Evolutionary conservation across 2,888 invertebrate genomes (phyloP).

Genomic region (Epinotia bilunana): DNA sequence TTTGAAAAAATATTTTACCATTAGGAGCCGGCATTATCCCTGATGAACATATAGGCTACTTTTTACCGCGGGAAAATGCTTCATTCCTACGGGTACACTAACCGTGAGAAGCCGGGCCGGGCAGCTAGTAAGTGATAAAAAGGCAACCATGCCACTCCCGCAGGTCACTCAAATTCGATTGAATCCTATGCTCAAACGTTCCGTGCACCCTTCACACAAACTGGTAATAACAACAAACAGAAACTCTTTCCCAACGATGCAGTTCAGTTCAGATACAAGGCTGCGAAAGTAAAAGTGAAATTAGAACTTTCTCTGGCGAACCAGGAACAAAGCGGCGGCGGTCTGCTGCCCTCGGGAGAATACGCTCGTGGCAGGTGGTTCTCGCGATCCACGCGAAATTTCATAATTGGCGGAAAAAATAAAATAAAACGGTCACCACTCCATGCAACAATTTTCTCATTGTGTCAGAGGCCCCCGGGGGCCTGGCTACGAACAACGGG

Average conservation of each 20-base stretch:
- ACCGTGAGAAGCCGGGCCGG: too few relatives aligned
- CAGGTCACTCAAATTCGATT: background rate
- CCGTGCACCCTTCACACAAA: background rate
- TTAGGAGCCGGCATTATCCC: too few relatives aligned
- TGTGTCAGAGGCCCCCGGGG: slow-evolving; percentile 74
- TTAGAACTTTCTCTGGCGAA: slow-evolving; percentile 65
- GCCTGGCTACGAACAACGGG: slow-evolving; percentile 78
- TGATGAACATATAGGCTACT: too few relatives aligned
- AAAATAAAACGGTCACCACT: slow-evolving; percentile 69
- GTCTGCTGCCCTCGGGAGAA: slow-evolving; percentile 59
- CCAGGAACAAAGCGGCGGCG: slow-evolving; percentile 59
- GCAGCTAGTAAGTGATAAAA: too few relatives aligned
- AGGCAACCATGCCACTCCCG: too few relatives aligned
- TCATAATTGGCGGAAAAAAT: slow-evolving; percentile 74
- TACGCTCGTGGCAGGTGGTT: slow-evolving; percentile 67
- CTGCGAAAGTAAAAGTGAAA: slow-evolving; percentile 65
- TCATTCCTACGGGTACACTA: too few relatives aligned
- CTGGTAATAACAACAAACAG: slow-evolving; percentile 16
- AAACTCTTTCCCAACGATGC: slow-evolving; percentile 18
- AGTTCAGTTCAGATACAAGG: slow-evolving; percentile 37
- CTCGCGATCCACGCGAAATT: slow-evolving; percentile 68
- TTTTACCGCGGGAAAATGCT: too few relatives aligned
- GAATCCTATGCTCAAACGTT: background rate
- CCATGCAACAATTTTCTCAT: slow-evolving; percentile 76
- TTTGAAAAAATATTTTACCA: too few relatives aligned